Percentiles rank a stretch among this genome's conserved stretches.
phyloP scores from a whole-genome alignment of 2,797 vertebrate species.

The Mycteria americana region DNA sequence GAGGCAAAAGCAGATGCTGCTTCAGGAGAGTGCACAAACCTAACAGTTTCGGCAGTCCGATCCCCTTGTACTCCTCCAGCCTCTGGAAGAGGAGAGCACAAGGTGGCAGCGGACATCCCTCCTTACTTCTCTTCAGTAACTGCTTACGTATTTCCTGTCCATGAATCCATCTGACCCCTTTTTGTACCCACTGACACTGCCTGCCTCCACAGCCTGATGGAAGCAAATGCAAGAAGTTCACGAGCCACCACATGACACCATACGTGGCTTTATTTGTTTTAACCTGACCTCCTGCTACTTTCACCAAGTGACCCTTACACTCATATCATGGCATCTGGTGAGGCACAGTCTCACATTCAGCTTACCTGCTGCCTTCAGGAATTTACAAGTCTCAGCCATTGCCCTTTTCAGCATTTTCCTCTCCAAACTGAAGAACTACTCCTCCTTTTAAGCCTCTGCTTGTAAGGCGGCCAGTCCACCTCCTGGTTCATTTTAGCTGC shows the following conservation, averaged over 20 bases:
- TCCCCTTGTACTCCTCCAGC: background rate
- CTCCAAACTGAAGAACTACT: background rate
- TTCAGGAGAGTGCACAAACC: background rate
- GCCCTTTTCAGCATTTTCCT: background rate
- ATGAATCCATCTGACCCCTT: background rate
- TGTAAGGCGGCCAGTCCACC: background rate
- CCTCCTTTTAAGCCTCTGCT: background rate
- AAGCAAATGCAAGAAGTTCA: background rate
- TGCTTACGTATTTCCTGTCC: background rate
- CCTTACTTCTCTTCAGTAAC: background rate
- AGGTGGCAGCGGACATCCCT: background rate
- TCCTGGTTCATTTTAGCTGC: background rate
- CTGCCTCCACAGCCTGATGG: background rate
- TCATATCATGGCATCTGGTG: background rate
- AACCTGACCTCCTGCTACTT: background rate
- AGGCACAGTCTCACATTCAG: background rate
- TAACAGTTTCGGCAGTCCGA: background rate
- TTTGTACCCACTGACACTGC: background rate
- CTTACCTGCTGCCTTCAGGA: background rate
- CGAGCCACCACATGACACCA: fast-evolving
- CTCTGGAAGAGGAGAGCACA: background rate
- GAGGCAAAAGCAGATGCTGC: background rate
- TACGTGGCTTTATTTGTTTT: background rate
- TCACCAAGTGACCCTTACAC: background rate
- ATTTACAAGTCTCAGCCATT: background rate